Conservation (phyloP, 2,113 vertebrate genomes). For the Pterocles gutturalis region DNA sequence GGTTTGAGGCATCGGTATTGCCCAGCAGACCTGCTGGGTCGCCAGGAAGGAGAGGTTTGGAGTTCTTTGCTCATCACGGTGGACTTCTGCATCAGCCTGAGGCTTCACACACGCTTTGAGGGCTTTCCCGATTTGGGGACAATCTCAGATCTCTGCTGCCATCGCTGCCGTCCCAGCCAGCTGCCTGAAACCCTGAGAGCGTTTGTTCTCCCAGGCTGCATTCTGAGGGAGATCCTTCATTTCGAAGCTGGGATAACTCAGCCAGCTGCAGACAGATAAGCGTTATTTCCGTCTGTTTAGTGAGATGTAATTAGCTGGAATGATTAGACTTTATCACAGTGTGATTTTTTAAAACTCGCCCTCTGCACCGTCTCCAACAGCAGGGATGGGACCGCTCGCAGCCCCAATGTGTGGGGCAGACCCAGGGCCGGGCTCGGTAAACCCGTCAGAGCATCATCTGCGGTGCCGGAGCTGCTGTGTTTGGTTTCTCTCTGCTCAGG, state of each 20-base stretch:
- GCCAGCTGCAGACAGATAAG: not conserved
- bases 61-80: not conserved
- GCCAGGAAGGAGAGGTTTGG: not conserved
- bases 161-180: not conserved
- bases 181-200: not conserved
- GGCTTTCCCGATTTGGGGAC: not conserved
- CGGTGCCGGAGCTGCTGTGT: not conserved
- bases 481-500: not conserved
- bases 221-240: constrained; percentile 19
- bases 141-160: accelerated
- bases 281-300: not conserved
- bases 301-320: not conserved
- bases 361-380: not conserved
- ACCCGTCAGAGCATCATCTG: not conserved
- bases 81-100: not conserved
- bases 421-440: not conserved
- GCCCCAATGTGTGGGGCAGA: not conserved
- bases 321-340: not conserved
- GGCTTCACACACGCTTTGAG: not conserved
- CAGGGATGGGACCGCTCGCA: accelerated
- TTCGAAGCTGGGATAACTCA: not conserved
- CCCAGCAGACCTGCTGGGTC: not conserved
- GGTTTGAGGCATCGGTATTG: not conserved
- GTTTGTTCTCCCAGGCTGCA: not conserved
- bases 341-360: not conserved